Conservation (phyloP, 1,140 invertebrate species). For the Cydia splendana region DNA sequence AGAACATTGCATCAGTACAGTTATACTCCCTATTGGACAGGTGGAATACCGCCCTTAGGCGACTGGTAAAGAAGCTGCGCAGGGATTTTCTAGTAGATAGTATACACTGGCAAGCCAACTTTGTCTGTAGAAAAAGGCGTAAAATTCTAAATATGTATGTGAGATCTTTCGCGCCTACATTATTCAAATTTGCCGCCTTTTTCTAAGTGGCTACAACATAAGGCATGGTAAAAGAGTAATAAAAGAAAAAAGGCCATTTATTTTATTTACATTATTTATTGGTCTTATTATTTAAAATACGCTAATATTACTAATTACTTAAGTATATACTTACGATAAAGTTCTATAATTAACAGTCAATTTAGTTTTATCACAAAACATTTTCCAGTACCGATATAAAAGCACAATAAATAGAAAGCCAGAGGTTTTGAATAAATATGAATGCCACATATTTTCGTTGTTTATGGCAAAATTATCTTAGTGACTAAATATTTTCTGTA, state of each 20-base stretch:
- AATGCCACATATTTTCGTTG: constrained; percentile 25
- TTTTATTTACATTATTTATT: constrained; percentile 6
- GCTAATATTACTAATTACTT: neutral
- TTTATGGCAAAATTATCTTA: constrained; percentile 18
- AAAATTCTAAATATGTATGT: too few species aligned
- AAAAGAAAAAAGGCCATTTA: neutral
- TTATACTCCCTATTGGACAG: too few species aligned
- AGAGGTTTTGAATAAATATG: constrained; percentile 31
- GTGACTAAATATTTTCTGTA: constrained; percentile 22
- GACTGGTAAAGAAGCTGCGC: too few species aligned
- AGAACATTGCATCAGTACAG: too few species aligned
- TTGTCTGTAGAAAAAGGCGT: too few species aligned
- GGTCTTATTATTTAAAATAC: neutral
- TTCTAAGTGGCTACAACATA: too few species aligned
- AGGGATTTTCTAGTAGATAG: too few species aligned
- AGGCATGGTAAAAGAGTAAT: neutral
- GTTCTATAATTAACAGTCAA: constrained; percentile 24
- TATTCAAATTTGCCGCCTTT: too few species aligned
- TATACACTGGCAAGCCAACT: too few species aligned
- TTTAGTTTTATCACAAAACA: constrained; percentile 27
- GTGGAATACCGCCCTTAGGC: too few species aligned
- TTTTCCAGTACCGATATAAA: constrained; percentile 7
- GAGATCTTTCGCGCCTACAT: too few species aligned
- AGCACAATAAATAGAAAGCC: constrained; percentile 33
- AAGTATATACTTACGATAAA: neutral